These are phyloP conservation scores for Heterocephalus glaber DNA, from an alignment of 2,113 vertebrate genomes.

Conservation along the genomic window DNA sequence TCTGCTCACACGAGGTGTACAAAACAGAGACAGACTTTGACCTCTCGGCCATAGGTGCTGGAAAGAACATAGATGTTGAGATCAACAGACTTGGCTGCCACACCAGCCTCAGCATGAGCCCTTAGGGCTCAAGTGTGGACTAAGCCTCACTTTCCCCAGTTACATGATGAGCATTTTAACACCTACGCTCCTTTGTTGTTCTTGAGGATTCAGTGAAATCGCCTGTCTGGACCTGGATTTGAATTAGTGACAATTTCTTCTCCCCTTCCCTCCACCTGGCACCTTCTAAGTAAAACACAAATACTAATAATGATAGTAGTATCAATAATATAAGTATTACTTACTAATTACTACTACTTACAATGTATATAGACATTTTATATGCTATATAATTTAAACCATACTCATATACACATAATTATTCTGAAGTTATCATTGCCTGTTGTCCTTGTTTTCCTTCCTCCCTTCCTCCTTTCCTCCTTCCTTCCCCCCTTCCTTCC, in stretches of 20 bases:
- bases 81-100: background rate
- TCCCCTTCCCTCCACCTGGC: background rate
- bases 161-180: too few relatives aligned
- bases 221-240: background rate
- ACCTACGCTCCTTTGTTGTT: background rate
- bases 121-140: background rate
- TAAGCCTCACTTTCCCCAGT: background rate
- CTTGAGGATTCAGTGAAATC: background rate
- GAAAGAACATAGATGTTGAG: rapidly evolving
- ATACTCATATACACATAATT: background rate
- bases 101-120: background rate
- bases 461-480: background rate
- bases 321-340: background rate
- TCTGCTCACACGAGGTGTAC: background rate
- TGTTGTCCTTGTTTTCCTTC: background rate
- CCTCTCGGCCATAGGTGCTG: background rate
- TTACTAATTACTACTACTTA: background rate
- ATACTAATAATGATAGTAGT: background rate
- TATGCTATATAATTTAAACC: background rate
- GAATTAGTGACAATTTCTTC: background rate
- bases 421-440: background rate
- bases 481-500: background rate
- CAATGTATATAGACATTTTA: background rate
- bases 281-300: background rate
- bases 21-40: background rate